Base-by-base conservation (phyloP, 2,113 vertebrate species). In the Columba janthina region DNA sequence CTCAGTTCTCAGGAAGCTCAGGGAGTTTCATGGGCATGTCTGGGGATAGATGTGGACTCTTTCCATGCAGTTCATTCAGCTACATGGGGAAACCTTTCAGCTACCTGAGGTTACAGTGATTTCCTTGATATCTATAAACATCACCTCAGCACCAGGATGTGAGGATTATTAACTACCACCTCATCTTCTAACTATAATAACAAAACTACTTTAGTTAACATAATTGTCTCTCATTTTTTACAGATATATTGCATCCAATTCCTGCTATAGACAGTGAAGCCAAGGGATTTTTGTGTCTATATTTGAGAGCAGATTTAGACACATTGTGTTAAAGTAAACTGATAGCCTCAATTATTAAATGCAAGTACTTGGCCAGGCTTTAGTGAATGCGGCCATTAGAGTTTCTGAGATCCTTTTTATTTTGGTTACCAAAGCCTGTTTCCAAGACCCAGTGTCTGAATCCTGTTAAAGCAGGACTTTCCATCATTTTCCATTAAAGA, bases 361-460 rank as follows among this genome's bases (percentile, higher is more conserved):
- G 61, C 40, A 69, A 94, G 65, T 81, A 78, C n/a, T 93, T 96
- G 92, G 83, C 86, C 80, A 75, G 69, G 66, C 70, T 94, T 89
- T 87, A 85, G 85, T 92, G 69, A 88, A 81, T 73, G 76, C 84
- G 69, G 31, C 66, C 83, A 66, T 92, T 86, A 84, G 93, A 89
- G 61, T 93, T 89, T 90, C 69, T 75, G 80, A 93, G 90, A 78
- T 77, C 29, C 57, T 88, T 96, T 96, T 97, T 96, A 93, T 97
- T 97, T 95, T 96, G 90, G 96, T 96, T 96, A 96, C 96, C 79
- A 92, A 96, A 69, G 69, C 61, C 76, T 64, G 94, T 93, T 96
- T 97, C 96, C 76, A 95, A 94, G 90, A 95, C 28, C 46, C 48
- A 61, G 64, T 34, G 74, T 74, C 88, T 96, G 85, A 93, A 96